phyloP scores from a whole-genome alignment of 2,888 invertebrate genomes.

The Erpobdella octoculata region DNA sequence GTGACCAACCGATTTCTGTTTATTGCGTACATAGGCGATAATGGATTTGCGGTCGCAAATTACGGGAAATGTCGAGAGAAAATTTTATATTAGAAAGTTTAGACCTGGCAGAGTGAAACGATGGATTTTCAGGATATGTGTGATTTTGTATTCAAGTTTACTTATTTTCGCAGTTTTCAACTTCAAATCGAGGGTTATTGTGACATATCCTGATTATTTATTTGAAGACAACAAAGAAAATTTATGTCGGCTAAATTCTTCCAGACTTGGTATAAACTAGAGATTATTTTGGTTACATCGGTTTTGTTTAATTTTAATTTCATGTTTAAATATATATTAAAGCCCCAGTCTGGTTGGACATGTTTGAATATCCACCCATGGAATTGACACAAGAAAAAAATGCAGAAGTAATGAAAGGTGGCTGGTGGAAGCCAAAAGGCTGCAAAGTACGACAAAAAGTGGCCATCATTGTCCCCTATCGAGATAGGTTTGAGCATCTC shows the following conservation, averaged over 20 bases:
- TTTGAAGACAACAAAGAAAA: not conserved
- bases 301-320: not conserved
- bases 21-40: no score
- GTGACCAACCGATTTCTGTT: no score
- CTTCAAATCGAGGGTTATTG: conserved; percentile 13
- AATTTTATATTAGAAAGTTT: no score
- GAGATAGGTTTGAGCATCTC: conserved; percentile 42
- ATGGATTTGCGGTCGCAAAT: no score
- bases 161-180: conserved; percentile 13
- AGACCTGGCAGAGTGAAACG: not conserved
- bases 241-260: not conserved
- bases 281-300: not conserved
- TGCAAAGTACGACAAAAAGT: conserved; percentile 45
- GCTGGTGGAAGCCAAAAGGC: conserved; percentile 41
- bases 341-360: conserved; percentile 14
- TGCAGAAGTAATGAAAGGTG: conserved; percentile 40
- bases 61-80: no score
- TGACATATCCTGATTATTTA: not conserved
- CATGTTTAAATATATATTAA: not conserved
- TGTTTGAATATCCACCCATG: conserved; percentile 4
- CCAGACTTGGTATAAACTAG: not conserved
- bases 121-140: not conserved
- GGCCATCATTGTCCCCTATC: conserved; percentile 45
- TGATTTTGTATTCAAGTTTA: not conserved
- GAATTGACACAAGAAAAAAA: conserved; percentile 36